Evolutionary conservation across 2,113 vertebrate species (phyloP), one percentile per base, ranked within the genome.

Genomic region (Peromyscus maniculatus): DNA sequence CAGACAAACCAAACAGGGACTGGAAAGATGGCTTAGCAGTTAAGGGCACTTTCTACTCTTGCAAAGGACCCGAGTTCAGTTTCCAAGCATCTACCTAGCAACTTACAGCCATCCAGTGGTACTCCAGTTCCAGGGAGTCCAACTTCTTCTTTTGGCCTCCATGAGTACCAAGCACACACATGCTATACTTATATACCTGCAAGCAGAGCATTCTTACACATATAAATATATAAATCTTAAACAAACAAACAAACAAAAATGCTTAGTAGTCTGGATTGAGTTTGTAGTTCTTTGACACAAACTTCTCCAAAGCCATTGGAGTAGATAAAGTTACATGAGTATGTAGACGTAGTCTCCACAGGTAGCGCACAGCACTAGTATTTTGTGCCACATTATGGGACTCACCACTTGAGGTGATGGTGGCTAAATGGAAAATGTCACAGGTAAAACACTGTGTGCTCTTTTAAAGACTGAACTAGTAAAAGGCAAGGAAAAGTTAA

Each of bases 341-440:
- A 28, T 8, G 19, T 67, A 88, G 49, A 69, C 87, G 4, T 4
- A 5, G 12, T 91, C 89, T 77, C 22, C 92, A 83, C 91, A 82
- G 80, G 83, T 33, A 93, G 39, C 22, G 24, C 46, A 5, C 43
- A 28, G 28, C 96, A 28, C 15, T 62, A 57, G 80, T 55, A 15
- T 95, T 94, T 89, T 83, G 52, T 79, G 69, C 89, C 83, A 89
- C 52, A 72, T 71, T 89, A n/a, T 74, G 39, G 43, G 75, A 95
- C 91, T 87, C 82, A 46, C 78, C 87, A 43, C 82, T 79, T 74
- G 57, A 94, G 82, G 62, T 93, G 95, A 96, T 96, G 94, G 94
- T 95, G n/a, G 93, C 93, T 93, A 95, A 95, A 91, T 96, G 82
- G 93, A 91, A 97, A 97, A 93, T 91, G 95, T 96, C 96, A 95